These are phyloP conservation scores for Pollenia labialis DNA, from an alignment of 2,888 invertebrate genomes.

Conservation along the genomic window DNA sequence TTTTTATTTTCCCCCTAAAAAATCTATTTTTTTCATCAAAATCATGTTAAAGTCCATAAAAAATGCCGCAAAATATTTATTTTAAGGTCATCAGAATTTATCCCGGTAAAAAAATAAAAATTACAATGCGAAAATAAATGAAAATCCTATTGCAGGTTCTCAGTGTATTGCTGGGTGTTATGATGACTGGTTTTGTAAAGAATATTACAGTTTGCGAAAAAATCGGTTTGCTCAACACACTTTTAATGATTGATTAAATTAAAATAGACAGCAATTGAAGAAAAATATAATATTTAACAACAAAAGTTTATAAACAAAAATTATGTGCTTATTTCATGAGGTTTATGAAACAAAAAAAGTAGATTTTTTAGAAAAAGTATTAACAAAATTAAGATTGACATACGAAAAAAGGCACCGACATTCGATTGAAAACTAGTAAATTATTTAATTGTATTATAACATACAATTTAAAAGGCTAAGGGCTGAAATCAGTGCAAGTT, in stretches of 20 bases:
- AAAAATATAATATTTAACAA: too few species aligned
- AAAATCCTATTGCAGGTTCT: background rate
- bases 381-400: too few species aligned
- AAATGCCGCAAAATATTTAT: background rate
- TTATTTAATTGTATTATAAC: too few species aligned
- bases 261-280: too few species aligned
- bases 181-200: background rate
- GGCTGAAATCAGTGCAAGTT: background rate
- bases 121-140: background rate
- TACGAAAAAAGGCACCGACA: too few species aligned
- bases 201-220: background rate
- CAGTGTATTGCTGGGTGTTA: background rate
- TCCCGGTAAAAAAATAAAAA: background rate
- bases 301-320: too few species aligned
- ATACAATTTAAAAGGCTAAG: too few species aligned
- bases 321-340: too few species aligned
- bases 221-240: background rate
- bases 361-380: too few species aligned
- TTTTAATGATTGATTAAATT: slow-evolving; percentile 15
- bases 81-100: background rate
- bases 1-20: background rate
- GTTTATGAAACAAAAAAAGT: too few species aligned
- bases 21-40: slow-evolving; percentile 21
- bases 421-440: too few species aligned
- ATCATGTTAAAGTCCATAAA: background rate